These are phyloP conservation scores for Mastomys natalensis DNA, from an alignment of 2,113 vertebrate genomes.

Conservation along the genomic window DNA sequence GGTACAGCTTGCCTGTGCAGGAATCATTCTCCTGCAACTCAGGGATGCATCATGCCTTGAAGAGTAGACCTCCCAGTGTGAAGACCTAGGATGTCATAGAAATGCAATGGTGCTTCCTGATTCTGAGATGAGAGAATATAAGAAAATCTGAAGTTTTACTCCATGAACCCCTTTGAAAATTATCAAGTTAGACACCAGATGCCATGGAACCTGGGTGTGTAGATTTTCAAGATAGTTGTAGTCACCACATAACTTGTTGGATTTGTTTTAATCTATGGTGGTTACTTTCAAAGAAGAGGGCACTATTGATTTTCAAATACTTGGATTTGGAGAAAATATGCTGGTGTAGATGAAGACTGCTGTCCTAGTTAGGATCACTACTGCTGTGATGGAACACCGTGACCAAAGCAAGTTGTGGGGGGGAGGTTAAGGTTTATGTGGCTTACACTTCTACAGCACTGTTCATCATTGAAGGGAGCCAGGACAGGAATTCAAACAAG, in stretches of 20 bases:
- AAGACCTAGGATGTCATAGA: slow-evolving; percentile 82
- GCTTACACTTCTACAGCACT: not conserved
- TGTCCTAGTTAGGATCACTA: slow-evolving; percentile 79
- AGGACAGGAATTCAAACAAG: not conserved
- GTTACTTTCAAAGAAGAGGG: slow-evolving; percentile 96
- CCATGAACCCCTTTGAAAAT: slow-evolving; percentile 98
- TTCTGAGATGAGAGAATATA: slow-evolving; percentile 83
- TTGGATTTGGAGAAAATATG: slow-evolving; percentile 94
- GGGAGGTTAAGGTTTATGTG: not conserved
- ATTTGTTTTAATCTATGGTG: slow-evolving; percentile 96
- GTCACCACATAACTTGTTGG: slow-evolving; percentile 96
- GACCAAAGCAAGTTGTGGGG: not conserved
- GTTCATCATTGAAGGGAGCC: not conserved
- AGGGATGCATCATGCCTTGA: not conserved
- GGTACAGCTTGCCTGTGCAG: too few relatives aligned
- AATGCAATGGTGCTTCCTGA: slow-evolving; percentile 86
- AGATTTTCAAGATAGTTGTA: slow-evolving; percentile 97
- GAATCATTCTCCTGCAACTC: too few relatives aligned
- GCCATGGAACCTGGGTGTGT: slow-evolving; percentile 96
- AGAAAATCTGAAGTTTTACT: slow-evolving; percentile 96
- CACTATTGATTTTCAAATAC: slow-evolving; percentile 92
- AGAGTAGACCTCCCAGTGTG: not conserved
- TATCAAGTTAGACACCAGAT: slow-evolving; percentile 92
- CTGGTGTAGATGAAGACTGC: slow-evolving; percentile 93
- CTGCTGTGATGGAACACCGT: not conserved